Evolutionary conservation across 2,797 vertebrate species (phyloP).

Genomic region (Muscicapa comitata): DNA sequence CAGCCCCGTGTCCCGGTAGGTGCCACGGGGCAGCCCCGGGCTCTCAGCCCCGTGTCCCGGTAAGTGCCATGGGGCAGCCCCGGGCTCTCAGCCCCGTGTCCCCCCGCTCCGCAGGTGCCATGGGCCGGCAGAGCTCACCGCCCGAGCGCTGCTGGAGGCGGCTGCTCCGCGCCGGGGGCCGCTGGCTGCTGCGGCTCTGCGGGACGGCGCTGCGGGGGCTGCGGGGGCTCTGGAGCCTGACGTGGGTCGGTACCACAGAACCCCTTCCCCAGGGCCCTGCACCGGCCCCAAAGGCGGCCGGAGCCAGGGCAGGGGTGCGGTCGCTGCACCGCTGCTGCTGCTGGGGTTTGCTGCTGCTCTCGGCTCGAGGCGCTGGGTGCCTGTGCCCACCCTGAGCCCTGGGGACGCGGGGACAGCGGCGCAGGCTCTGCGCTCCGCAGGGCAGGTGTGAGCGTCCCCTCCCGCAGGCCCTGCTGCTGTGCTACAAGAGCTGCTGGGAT

Average conservation of each 20-base stretch:
- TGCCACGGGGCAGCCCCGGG: no score
- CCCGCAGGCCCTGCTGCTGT: constrained; percentile 47
- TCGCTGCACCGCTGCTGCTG: neutral
- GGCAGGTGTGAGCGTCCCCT: rapidly evolving
- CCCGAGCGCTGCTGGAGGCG: neutral
- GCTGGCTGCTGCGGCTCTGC: neutral
- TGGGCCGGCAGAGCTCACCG: neutral
- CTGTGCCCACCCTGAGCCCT: neutral
- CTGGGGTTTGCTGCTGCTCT: neutral
- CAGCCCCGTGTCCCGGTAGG: no score
- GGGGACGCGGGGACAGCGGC: rapidly evolving
- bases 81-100: neutral
- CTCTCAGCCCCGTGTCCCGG: no score
- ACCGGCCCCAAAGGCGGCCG: rapidly evolving
- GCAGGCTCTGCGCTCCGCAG: rapidly evolving
- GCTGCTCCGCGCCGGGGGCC: neutral
- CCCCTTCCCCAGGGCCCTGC: rapidly evolving
- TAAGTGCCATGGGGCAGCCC: no score
- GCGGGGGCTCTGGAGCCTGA: constrained; percentile 17
- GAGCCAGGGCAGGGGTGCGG: no score
- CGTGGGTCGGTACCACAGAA: neutral
- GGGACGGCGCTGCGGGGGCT: neutral
- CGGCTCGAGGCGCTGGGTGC: rapidly evolving
- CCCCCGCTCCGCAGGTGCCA: neutral
- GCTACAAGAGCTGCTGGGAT: constrained; percentile 56